These are phyloP conservation scores for Podarcis muralis DNA, from an alignment of 2,113 vertebrate genomes.

Conservation along the genomic window DNA sequence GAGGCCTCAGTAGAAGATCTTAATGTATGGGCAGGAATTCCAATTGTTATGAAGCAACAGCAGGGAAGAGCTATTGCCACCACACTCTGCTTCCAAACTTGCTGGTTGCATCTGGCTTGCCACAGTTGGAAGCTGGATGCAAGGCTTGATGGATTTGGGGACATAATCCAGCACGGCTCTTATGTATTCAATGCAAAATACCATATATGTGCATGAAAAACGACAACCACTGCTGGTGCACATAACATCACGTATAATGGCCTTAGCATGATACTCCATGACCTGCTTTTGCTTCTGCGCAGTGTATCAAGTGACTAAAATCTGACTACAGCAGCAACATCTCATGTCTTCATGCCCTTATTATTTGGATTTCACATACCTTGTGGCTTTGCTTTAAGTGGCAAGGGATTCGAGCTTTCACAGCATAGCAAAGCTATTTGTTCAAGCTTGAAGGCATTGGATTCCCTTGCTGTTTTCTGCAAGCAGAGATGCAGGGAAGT, in stretches of 20 bases:
- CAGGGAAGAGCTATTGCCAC: too few species aligned
- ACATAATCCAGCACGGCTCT: too few species aligned
- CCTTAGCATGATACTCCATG: not conserved
- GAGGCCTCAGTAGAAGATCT: too few species aligned
- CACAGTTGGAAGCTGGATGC: too few species aligned
- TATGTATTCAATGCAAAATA: not conserved
- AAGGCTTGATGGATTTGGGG: too few species aligned
- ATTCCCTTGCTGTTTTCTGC: constrained; percentile 41
- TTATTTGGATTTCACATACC: not conserved
- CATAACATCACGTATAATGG: not conserved
- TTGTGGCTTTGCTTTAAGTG: constrained; percentile 23
- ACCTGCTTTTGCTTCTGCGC: too few species aligned
- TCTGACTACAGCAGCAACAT: not conserved
- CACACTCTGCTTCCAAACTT: too few species aligned
- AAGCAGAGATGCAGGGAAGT: not conserved
- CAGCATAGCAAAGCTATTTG: constrained; percentile 18
- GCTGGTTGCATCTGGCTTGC: too few species aligned
- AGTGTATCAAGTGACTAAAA: not conserved
- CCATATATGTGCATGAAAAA: not conserved
- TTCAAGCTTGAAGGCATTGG: constrained; percentile 37
- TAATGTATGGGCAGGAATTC: too few species aligned
- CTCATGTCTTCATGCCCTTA: not conserved
- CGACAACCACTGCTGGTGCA: too few species aligned
- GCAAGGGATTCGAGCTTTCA: constrained; percentile 43
- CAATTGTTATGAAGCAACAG: too few species aligned